These are phyloP conservation scores for Astyanax mexicanus DNA, from an alignment of 2,797 vertebrate genomes.

Conservation along the genomic window DNA sequence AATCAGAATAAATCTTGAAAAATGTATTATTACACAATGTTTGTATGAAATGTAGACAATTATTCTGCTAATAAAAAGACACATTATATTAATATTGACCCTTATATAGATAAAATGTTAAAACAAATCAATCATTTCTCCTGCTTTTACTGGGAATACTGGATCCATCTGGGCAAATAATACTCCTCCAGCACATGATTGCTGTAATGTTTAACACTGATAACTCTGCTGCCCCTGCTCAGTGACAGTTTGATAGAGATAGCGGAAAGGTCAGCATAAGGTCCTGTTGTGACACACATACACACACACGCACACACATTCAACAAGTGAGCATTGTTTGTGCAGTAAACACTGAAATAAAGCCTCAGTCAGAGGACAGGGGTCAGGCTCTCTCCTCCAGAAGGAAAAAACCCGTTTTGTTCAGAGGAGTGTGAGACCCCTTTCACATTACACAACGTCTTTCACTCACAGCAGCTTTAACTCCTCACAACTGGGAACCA, in stretches of 20 bases:
- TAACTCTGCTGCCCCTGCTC: neutral
- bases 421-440: neutral
- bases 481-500: neutral
- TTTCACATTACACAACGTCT: neutral
- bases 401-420: neutral
- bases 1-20: too few species aligned
- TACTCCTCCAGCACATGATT: too few species aligned
- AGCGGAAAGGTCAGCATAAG: neutral
- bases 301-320: neutral
- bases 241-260: neutral
- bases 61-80: too few species aligned
- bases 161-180: too few species aligned
- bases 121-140: too few species aligned
- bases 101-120: too few species aligned
- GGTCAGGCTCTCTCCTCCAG: neutral
- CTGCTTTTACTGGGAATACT: too few species aligned
- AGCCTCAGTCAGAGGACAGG: constrained; percentile 6
- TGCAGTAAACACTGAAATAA: constrained; percentile 23
- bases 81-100: too few species aligned
- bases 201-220: neutral
- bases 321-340: constrained; percentile 31
- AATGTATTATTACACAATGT: too few species aligned
- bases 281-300: neutral
- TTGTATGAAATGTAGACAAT: too few species aligned
- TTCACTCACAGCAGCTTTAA: neutral